Conservation (phyloP, 2,797 vertebrate species). For the Aythya fuligula region DNA sequence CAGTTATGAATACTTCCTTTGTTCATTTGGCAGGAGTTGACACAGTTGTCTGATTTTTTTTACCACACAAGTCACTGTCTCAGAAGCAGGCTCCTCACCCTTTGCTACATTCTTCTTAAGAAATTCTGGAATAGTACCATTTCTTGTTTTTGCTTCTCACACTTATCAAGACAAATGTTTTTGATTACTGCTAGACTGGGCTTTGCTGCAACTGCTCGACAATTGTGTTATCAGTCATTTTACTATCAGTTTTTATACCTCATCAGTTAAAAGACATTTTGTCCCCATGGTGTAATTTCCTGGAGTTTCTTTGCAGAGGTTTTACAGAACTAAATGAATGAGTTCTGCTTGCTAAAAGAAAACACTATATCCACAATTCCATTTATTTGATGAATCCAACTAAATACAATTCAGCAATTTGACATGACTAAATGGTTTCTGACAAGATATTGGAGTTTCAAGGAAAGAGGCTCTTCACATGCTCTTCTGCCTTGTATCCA, state of each 20-base stretch:
- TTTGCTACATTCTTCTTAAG: not conserved
- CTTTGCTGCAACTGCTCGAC: not conserved
- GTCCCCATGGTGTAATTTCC: not conserved
- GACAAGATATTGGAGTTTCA: conserved; percentile 2
- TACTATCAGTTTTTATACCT: conserved; percentile 19
- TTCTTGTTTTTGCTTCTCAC: not conserved
- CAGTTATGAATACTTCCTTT: not conserved
- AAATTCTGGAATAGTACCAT: not conserved
- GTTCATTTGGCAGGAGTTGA: not conserved
- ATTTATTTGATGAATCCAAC: conserved; percentile 31
- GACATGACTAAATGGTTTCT: conserved; percentile 17
- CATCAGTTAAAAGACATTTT: not conserved
- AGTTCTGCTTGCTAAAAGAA: conserved; percentile 13
- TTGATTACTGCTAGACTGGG: conserved; percentile 3
- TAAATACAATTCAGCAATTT: not conserved
- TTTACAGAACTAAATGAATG: conserved; percentile 26
- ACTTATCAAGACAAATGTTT: conserved; percentile 44
- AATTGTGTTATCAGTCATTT: conserved; percentile 36
- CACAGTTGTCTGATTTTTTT: not conserved
- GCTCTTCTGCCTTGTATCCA: not conserved
- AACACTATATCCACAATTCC: not conserved
- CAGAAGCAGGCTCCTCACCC: not conserved
- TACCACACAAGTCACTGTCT: not conserved
- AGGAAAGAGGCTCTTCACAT: not conserved
- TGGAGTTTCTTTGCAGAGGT: conserved; percentile 2